A percentile compares a stretch with the other conserved stretches of the same genome.
These are phyloP conservation scores for Adelosebastes latens DNA, from an alignment of 2,797 vertebrate genomes.

Conservation along the genomic window DNA sequence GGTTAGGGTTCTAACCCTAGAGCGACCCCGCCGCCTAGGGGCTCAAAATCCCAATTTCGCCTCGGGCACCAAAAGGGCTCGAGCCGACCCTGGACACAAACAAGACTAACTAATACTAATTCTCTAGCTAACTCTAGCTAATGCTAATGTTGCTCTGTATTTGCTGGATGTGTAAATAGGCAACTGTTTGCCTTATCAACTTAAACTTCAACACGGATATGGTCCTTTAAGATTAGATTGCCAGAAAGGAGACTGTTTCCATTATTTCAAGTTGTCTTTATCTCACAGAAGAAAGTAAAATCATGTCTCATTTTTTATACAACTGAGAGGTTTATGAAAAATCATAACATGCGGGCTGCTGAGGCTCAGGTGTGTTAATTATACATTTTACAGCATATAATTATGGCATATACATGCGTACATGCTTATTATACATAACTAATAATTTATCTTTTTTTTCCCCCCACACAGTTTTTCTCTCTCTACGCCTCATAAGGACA, in stretches of 20 bases:
- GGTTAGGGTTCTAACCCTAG: too few relatives aligned
- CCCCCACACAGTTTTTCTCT: background rate
- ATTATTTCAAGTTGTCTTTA: background rate
- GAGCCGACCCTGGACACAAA: background rate
- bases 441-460: background rate
- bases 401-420: background rate
- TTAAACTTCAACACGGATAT: background rate
- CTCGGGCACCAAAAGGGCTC: too few relatives aligned
- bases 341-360: background rate
- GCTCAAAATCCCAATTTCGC: too few relatives aligned
- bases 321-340: background rate
- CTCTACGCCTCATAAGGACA: background rate
- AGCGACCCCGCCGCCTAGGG: too few relatives aligned
- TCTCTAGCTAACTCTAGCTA: too few relatives aligned
- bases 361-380: background rate
- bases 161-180: background rate
- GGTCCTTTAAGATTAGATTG: background rate
- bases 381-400: background rate
- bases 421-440: background rate
- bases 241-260: background rate
- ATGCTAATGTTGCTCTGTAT: background rate
- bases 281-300: background rate
- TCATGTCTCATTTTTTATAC: background rate
- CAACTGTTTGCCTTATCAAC: background rate
- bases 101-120: background rate